Conservation (phyloP, 2,888 invertebrate genomes). For the Parnassius glacialis region DNA sequence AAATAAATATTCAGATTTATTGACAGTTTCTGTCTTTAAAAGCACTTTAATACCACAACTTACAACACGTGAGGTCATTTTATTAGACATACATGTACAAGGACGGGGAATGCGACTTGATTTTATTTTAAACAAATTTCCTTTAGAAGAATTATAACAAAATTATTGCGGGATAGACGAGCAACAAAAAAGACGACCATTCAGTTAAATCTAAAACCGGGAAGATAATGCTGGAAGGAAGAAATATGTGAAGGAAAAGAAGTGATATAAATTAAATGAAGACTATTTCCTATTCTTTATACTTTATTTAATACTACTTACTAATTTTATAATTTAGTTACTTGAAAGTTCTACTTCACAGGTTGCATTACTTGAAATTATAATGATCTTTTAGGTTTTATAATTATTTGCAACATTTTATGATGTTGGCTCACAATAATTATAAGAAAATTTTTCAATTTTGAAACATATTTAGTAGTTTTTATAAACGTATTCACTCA, state of each 20-base stretch:
- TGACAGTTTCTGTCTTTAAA: conserved; percentile 71
- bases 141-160: conserved; percentile 12
- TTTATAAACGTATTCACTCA: no score
- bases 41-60: conserved; percentile 62
- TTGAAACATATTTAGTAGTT: no score
- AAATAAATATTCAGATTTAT: conserved; percentile 49
- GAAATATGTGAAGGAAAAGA: conserved; percentile 19
- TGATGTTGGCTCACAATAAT: no score
- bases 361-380: conserved; percentile 3
- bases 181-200: conserved; percentile 14
- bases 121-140: conserved; percentile 19
- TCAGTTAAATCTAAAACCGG: conserved; percentile 28
- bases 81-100: conserved; percentile 37
- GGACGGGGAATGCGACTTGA: conserved; percentile 57
- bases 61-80: conserved; percentile 43
- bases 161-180: conserved; percentile 17
- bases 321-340: conserved; percentile 17
- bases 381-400: neutral
- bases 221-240: conserved; percentile 42
- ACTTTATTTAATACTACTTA: conserved; percentile 22
- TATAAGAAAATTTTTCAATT: no score
- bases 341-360: conserved; percentile 25
- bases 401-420: neutral
- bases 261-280: conserved; percentile 20
- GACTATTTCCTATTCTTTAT: conserved; percentile 20